Base-by-base conservation (phyloP, 2,113 vertebrate genomes). In the Hippopotamus amphibius region DNA sequence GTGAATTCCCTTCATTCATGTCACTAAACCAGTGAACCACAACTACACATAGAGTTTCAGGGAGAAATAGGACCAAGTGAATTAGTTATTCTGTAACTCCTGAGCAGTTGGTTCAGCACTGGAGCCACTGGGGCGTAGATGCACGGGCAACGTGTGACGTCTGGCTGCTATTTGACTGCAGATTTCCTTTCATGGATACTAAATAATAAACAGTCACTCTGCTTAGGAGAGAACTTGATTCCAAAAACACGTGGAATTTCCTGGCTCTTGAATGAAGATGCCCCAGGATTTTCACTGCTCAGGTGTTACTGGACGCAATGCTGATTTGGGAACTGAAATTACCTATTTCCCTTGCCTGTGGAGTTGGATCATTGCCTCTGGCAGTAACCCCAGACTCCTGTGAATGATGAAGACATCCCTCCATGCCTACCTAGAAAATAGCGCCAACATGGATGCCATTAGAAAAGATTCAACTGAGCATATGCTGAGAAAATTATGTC, bases 311-410 rank as follows among this genome's bases (percentile, higher is more conserved):
- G 97, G 98, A 95, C 76, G 43, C 94, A 96, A 80, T 98, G 95
- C 97, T 98, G 97, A 98, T 98, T 98, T 95, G 92, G 98, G 97
- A 98, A 98, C 97, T 95, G 97, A 98, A 98, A 98, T 91, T 96
- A 98, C 98, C 97, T 98, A 81, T 98, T 98, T 98, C 97, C 95
- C 95, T 98, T 92, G 98, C 98, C 97, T 98, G 97, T 90, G 97
- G 97, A 98, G 97, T 98, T 99, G 98, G 98, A 98, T 92, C 96
- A 88, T 94, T 98, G 98, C 98, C 98, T 98, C 98, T 99, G 98
- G 98, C 98, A 98, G 96, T 97, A 98, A 97, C 98, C 97, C 97
- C 98, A 98, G 98, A 98, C 97, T 98, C 97, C 98, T 98, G 97
- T 95, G 97, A 98, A 98, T 98, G 98, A 98, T 98, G 98, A 98